phyloP scores from a whole-genome alignment of 2,113 vertebrate genomes.

The Charadrius vociferus region DNA sequence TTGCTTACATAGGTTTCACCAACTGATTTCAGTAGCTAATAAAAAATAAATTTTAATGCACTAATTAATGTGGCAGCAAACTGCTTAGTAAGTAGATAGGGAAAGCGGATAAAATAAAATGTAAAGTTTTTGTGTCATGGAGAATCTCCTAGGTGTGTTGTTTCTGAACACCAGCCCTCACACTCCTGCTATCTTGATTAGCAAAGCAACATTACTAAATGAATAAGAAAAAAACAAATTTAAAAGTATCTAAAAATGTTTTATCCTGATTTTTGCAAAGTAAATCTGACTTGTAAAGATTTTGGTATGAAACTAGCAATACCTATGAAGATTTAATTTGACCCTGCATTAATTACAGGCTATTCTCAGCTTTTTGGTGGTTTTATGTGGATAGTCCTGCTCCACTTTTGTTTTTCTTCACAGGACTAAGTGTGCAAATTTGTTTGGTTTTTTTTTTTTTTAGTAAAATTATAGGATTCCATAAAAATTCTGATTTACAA shows the following conservation, averaged over 20 bases:
- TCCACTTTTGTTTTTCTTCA: neutral
- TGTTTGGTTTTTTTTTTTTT: neutral
- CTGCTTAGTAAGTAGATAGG: neutral
- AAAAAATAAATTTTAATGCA: constrained; percentile 7
- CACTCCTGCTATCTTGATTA: neutral
- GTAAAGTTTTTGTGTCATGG: neutral
- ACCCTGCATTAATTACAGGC: neutral
- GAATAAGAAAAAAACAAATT: neutral
- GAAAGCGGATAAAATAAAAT: neutral
- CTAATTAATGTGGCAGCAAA: neutral
- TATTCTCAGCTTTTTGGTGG: neutral
- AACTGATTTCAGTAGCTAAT: neutral
- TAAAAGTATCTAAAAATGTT: neutral
- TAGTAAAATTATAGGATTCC: neutral
- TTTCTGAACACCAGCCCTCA: neutral
- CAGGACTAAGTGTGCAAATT: neutral
- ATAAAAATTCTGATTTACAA: neutral
- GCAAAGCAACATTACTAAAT: neutral
- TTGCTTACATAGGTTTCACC: neutral
- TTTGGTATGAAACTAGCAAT: neutral
- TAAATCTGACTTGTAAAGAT: neutral
- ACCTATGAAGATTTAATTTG: neutral
- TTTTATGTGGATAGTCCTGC: neutral
- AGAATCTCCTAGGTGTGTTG: neutral
- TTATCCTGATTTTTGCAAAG: neutral